Base-by-base conservation (phyloP, 1,140 invertebrate genomes). In the Psix sp. region DNA sequence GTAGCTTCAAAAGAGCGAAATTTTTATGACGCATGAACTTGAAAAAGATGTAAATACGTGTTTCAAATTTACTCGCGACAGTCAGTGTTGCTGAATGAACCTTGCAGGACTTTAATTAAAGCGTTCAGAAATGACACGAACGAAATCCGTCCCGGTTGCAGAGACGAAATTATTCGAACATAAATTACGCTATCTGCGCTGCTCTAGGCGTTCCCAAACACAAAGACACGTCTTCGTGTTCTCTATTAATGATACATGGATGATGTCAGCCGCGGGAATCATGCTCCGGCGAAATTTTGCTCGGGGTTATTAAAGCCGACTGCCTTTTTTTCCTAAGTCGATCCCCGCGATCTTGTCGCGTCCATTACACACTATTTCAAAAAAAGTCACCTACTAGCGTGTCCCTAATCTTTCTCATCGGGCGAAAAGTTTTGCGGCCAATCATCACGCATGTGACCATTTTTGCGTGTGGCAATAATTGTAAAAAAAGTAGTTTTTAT, bases 161-260 rank as follows among this genome's bases (percentile, higher is more conserved):
- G 20, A 42, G 57, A 57, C 60, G 36, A 73, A 60, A 66, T 73
- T 54, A 73, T 60, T 62, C 48, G 43, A 45, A 67, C 33, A 42
- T 71, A 60, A 76, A 60, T 75, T 79, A 40, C 26, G 40, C 62
- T 68, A 31, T 62, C 35, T 77, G 43, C 35, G 16, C 71, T 75
- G 33, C 80, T 79, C 24, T 62, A 33, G 73, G 77, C 80, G 63
- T 35, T 45, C 39, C 9, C 3, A 17, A 67, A 49, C 33, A 82
- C 79, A 83, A 81, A 80, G 66, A 42, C 74, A 40, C 43, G 38
- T 38, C 52, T 65, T 59, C 45, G 29, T 18, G 40, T 73, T 75
- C 66, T 51, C 79, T 77, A 79, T 77, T 79, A 83, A 80, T 75
- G 74, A 74, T 76, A 67, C 67, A 54, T 67, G 60, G 60, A 74